phyloP scores from a whole-genome alignment of 2,113 vertebrate species.

The Sterna hirundo region DNA sequence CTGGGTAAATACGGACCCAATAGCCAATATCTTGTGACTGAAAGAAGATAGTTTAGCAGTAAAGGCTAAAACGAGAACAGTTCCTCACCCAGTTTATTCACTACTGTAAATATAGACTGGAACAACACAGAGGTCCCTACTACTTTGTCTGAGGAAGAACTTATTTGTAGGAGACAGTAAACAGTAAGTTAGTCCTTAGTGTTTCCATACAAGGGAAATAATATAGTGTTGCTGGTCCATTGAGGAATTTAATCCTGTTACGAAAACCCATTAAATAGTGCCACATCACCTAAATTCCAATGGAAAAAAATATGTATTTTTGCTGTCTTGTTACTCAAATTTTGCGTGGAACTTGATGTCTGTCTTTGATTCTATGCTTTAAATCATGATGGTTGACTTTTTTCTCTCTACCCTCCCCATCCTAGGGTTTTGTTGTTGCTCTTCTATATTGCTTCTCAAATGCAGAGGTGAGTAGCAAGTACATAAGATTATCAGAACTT shows the following conservation, averaged over 20 bases:
- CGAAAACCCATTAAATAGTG: not conserved
- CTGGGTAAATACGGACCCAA: not conserved
- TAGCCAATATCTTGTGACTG: not conserved
- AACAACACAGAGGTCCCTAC: not conserved
- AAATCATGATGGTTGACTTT: not conserved
- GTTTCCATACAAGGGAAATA: not conserved
- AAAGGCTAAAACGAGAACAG: not conserved
- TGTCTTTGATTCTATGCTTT: not conserved
- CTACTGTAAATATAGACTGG: not conserved
- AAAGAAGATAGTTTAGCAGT: not conserved
- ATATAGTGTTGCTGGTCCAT: fast-evolving
- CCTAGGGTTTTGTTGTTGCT: slow-evolving; percentile 71
- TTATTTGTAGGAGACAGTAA: not conserved
- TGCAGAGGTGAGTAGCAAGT: slow-evolving; percentile 66
- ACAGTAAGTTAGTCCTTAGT: not conserved
- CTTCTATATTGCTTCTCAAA: slow-evolving; percentile 75
- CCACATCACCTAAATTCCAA: not conserved
- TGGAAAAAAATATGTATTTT: not conserved
- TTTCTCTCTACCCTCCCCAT: not conserved
- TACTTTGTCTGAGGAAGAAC: not conserved
- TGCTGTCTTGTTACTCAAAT: not conserved
- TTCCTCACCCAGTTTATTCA: not conserved
- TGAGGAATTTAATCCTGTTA: not conserved
- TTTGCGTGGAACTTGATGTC: not conserved
- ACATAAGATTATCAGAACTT: not conserved